phyloP scores from a whole-genome alignment of 2,113 vertebrate genomes.

The Mus musculus region DNA sequence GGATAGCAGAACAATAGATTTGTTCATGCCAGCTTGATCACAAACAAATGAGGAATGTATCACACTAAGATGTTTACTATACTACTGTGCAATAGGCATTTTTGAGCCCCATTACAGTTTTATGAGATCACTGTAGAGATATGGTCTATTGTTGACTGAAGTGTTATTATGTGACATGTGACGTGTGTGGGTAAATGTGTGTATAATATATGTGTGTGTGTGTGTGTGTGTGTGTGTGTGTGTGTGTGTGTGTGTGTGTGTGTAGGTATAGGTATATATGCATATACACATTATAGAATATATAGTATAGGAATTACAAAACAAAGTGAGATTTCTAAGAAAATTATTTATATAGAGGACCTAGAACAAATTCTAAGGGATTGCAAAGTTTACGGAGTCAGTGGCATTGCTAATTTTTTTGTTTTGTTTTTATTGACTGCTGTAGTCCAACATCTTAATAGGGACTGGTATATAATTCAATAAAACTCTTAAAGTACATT shows the following conservation, averaged over 20 bases:
- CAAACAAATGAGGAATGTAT: neutral
- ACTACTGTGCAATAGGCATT: neutral
- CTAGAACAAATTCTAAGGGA: neutral
- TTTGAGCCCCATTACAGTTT: neutral
- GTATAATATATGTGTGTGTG: too few relatives aligned
- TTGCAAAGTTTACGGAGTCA: neutral
- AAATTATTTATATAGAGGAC: neutral
- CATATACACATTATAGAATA: neutral
- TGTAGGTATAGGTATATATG: neutral
- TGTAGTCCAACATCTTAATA: neutral
- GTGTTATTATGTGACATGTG: neutral
- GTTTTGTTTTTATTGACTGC: neutral
- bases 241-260: neutral
- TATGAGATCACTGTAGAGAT: neutral
- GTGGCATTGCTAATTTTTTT: neutral
- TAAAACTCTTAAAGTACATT: conserved; percentile 12
- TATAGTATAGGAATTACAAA: neutral
- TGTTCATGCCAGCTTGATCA: neutral
- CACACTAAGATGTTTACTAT: neutral
- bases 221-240: neutral
- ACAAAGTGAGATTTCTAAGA: neutral
- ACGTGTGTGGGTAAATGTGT: neutral
- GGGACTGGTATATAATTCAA: neutral
- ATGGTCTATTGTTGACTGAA: neutral
- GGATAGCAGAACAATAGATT: neutral